These are phyloP conservation scores for Darevskia mixta DNA, from an alignment of 2,797 vertebrate species.

Conservation along the genomic window DNA sequence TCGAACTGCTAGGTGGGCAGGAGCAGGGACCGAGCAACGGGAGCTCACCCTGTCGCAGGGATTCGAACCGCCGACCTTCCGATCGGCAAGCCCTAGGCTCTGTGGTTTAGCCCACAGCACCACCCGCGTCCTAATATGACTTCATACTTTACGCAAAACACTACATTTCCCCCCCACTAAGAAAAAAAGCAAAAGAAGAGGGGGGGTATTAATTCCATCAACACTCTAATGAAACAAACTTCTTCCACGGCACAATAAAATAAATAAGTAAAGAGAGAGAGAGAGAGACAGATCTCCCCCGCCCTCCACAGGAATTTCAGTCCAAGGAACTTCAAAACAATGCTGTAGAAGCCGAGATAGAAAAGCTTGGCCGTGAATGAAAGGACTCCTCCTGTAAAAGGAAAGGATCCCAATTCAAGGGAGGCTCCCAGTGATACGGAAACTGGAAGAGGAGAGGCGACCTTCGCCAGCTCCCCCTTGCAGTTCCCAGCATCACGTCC, in stretches of 20 bases:
- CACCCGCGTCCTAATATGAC: no score
- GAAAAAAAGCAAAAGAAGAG: neutral
- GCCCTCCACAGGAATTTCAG: neutral
- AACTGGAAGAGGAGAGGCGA: neutral
- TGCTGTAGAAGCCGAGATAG: neutral
- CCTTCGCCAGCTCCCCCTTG: neutral
- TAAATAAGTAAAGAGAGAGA: neutral
- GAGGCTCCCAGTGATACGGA: neutral
- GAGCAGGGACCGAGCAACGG: no score
- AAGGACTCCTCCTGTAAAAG: neutral
- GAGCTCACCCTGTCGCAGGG: fast-evolving
- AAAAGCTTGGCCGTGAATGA: neutral
- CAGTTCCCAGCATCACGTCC: neutral
- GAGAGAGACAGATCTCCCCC: neutral
- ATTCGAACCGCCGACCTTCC: no score
- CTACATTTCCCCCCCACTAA: no score
- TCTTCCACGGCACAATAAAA: neutral
- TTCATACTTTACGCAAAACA: no score
- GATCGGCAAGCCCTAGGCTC: no score
- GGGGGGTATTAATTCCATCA: neutral
- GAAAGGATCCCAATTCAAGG: neutral
- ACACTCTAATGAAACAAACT: neutral
- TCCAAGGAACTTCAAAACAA: neutral
- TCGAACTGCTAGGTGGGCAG: no score
- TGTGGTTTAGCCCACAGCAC: no score